Percentiles rank a stretch among this genome's conserved stretches.
Conservation (phyloP, 2,113 vertebrate genomes). For the Pseudonaja textilis region DNA sequence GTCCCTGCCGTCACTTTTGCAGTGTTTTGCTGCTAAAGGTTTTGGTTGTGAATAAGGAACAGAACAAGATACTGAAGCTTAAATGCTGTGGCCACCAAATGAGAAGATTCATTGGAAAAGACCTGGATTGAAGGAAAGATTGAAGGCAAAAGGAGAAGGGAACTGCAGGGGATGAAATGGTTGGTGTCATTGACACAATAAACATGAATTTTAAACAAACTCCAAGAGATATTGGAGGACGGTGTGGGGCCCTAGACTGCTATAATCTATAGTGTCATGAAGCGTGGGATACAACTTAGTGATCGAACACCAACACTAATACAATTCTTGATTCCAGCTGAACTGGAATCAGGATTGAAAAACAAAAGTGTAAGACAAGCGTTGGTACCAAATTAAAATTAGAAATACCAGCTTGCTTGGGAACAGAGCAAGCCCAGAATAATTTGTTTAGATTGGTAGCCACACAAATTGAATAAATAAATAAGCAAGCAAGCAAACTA, state of each 20-base stretch:
- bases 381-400: not conserved
- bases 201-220: not conserved
- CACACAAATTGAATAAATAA: not conserved
- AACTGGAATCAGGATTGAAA: not conserved
- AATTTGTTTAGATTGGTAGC: not conserved
- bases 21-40: not conserved
- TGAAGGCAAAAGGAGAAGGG: not conserved
- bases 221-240: too few species aligned
- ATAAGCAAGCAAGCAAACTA: not conserved
- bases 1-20: not conserved
- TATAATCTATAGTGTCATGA: not conserved
- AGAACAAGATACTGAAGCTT: not conserved
- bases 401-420: not conserved
- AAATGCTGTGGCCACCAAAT: not conserved
- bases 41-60: not conserved
- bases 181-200: not conserved
- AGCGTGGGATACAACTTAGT: not conserved
- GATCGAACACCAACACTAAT: not conserved
- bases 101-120: not conserved
- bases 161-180: not conserved
- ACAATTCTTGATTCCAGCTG: not conserved
- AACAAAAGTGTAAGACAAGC: not conserved
- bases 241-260: fast-evolving
- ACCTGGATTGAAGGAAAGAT: not conserved
- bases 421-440: not conserved